phyloP scores from a whole-genome alignment of 2,888 invertebrate species.

The Blastobasis lacticolella region DNA sequence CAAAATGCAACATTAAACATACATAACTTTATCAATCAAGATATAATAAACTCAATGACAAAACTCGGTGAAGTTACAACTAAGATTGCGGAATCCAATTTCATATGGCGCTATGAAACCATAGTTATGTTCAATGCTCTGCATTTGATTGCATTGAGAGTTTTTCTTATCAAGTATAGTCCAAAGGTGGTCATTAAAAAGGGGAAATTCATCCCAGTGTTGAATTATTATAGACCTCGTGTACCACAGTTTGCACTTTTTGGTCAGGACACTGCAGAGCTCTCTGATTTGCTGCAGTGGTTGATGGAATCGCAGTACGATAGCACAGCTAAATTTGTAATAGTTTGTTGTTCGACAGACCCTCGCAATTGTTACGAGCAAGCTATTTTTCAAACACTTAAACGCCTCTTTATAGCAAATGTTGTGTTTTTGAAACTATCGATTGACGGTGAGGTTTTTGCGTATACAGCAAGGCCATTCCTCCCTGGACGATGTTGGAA shows the following conservation, averaged over 20 bases:
- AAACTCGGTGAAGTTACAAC: conserved; percentile 36
- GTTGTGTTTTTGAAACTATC: conserved; percentile 30
- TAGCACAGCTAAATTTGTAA: conserved; percentile 34
- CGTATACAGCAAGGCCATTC: conserved; percentile 29
- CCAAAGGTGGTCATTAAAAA: conserved; percentile 28
- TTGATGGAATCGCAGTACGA: conserved; percentile 28
- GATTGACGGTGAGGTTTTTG: conserved; percentile 14
- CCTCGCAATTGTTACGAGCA: conserved; percentile 29
- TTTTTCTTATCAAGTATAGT: conserved; percentile 33
- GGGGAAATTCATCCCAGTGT: conserved; percentile 23
- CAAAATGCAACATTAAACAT: too few relatives aligned
- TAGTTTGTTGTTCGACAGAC: conserved; percentile 29
- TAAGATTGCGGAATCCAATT: conserved; percentile 42
- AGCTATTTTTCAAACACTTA: conserved; percentile 28
- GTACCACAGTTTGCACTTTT: conserved; percentile 39
- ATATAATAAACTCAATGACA: not conserved
- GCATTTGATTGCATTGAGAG: conserved; percentile 23
- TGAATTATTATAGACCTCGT: not conserved
- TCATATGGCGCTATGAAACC: conserved; percentile 43
- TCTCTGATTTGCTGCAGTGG: conserved; percentile 29
- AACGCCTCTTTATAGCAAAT: conserved; percentile 26
- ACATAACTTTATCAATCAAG: too few relatives aligned
- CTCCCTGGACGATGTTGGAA: conserved; percentile 30
- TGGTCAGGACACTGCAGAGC: conserved; percentile 26
- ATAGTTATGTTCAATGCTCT: conserved; percentile 31